Evolutionary conservation across 1,140 invertebrate genomes (phyloP).

Genomic region (Leptinotarsa undecemlineata): DNA sequence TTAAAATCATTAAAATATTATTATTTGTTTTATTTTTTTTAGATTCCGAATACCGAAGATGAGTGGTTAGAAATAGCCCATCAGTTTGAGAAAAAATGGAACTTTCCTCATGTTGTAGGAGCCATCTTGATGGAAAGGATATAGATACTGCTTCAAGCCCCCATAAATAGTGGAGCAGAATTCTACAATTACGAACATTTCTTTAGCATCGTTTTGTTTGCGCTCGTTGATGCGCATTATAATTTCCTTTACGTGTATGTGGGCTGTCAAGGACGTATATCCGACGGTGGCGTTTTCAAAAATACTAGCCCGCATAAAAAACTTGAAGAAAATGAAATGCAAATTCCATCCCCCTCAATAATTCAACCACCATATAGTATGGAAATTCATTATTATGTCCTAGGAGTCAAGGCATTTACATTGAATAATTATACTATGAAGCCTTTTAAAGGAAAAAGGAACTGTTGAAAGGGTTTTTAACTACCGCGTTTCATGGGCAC

Average conservation of each 20-base stretch:
- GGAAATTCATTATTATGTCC: too few relatives aligned
- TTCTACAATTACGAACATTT: too few relatives aligned
- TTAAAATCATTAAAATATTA: not conserved
- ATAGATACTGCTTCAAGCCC: constrained; percentile 1
- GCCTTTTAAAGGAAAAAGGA: not conserved
- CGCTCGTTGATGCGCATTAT: too few relatives aligned
- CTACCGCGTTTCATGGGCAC: constrained; percentile 14
- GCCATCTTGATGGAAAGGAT: constrained; percentile 27
- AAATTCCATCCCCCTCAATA: not conserved
- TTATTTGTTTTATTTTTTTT: constrained; percentile 6
- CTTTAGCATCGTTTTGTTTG: too few relatives aligned
- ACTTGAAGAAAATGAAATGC: not conserved
- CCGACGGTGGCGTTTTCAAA: not conserved
- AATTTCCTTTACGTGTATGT: too few relatives aligned
- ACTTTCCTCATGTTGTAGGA: constrained; percentile 29
- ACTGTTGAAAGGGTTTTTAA: constrained; percentile 7
- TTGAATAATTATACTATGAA: not conserved
- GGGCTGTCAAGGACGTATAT: too few relatives aligned
- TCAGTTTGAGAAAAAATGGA: constrained; percentile 27
- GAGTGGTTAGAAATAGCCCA: constrained; percentile 29
- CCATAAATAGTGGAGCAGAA: too few relatives aligned
- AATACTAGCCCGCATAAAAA: not conserved
- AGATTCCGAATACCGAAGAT: constrained; percentile 13
- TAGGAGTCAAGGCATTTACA: not conserved
- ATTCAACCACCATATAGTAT: not conserved